Base-by-base conservation (phyloP, 2,888 invertebrate genomes). In the Drosophila kambysellisi region DNA sequence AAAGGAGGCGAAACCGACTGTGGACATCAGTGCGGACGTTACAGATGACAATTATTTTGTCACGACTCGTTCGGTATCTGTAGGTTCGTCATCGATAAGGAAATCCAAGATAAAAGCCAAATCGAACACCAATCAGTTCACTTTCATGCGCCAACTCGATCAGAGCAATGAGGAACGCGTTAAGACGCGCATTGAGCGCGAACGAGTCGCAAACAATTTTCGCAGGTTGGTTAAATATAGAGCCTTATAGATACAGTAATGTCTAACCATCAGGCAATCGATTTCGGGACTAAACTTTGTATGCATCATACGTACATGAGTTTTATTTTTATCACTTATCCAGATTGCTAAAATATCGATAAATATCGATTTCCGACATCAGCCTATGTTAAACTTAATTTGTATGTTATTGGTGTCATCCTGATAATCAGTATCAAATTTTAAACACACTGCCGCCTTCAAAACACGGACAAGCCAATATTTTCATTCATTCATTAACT, bases 131-230 rank as follows among this genome's bases (percentile, higher is more conserved):
- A 63, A 64, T 32, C 63, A 78, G 20, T 70, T 82, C 9, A 70
- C 82, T n/a, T 82, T 80, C 30, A 80, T 82, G 70, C 70, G 73
- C 0, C 82, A 82, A 58, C 29, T 82, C 2, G 73, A 80, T 20
- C 46, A 51, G 17, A 65, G 0, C 15, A 2, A 2, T 0, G 53
- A 73, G 15, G 5, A 80, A 8, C 80, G 80, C 0, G 6, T 0
- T 3, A 9, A 41, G 8, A 30, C 65, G 1, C 65, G 65, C 1
- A 5, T 3, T 0, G 82, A 77, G 15, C 78, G 80, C 0, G 70
- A 67, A 37, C 6, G 33, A 0, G 57, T 81, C 7, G 87, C 87
- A 4, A 70, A 48, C 4, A 74, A 60, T 9, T 89, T 76, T 71
- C 86, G 87, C 7, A 68, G 83, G 66, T 63, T 4, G 6, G 32